Base-by-base conservation (phyloP, 2,888 invertebrate species). In the Crossocerus cetratus region DNA sequence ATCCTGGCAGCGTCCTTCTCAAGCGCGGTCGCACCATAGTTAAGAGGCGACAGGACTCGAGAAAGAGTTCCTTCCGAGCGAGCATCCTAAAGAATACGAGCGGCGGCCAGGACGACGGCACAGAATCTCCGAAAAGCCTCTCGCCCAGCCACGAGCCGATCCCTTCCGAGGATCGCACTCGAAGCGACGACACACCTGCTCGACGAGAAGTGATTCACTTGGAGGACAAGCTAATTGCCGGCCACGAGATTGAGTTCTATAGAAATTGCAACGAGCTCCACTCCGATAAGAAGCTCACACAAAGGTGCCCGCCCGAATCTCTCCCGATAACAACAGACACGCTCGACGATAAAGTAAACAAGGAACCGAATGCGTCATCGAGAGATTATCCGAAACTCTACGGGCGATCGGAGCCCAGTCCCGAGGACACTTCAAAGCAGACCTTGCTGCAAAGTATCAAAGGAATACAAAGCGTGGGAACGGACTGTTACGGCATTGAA, bases 1-100 rank as follows among this genome's bases (percentile, higher is more conserved):
- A 83, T 49, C 67, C 84, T 60, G 74, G 81, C 67, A 85, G 76
- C 63, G 80, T 85, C 67, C 83, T 88, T 65, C 81, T 89, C 64
- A 88, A 87, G 76, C 89, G 89, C 56, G 88, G 88, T 49, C 87
- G 88, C 69, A 88, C 87, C 5, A 86, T 88, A 32, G 69, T 85
- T 78, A 86, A 85, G 69, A 84, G 74, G 61, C 84, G 70, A 4
- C 67, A 57, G 1, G 83, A 83, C 1, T 42, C 49, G 5, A 80
- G 44, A 42, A 81, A 71, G 13, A 21, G 45, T 23, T 14, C 16
- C 3, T 57, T 65, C 4, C 69, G 22, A 59, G 20, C 55, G 54
- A 58, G 65, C 20, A 18, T 69, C 8, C n/a, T 61, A 3, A 72
- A 65, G 66, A 21, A 56, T n/a, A 32, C 49, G 20, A 54, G 18